These are phyloP conservation scores for Sminthurides bifidus DNA, from an alignment of 1,140 invertebrate genomes.

Conservation along the genomic window DNA sequence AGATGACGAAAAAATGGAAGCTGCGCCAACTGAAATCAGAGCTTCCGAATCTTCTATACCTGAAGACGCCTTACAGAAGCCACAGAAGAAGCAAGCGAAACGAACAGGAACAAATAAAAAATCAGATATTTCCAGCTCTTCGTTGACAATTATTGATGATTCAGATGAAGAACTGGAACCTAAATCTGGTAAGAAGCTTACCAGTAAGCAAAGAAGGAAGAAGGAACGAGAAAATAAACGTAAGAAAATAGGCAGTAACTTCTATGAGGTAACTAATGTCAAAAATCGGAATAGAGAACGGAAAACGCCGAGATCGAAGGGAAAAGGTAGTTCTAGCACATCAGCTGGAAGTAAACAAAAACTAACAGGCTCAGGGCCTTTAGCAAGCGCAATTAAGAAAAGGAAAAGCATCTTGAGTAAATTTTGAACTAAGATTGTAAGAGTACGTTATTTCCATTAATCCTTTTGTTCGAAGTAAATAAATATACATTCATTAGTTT, in stretches of 20 bases:
- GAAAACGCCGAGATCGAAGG: slow-evolving; percentile 16
- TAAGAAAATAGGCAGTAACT: slow-evolving; percentile 83
- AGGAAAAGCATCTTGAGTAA: too few relatives aligned
- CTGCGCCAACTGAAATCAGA: neutral
- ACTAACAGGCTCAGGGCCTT: too few relatives aligned
- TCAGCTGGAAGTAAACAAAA: neutral
- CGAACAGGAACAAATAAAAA: slow-evolving; percentile 16
- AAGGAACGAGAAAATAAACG: slow-evolving; percentile 58
- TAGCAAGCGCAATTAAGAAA: too few relatives aligned
- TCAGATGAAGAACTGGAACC: slow-evolving; percentile 38
- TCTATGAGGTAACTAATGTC: slow-evolving; percentile 84
- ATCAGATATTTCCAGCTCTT: neutral
- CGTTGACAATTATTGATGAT: neutral
- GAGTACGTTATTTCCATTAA: too few relatives aligned
- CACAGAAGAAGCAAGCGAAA: neutral
- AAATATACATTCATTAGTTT: too few relatives aligned
- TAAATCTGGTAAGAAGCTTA: slow-evolving; percentile 39
- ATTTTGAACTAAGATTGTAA: too few relatives aligned
- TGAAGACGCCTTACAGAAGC: neutral
- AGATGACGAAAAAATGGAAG: slow-evolving; percentile 2
- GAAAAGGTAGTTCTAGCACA: neutral
- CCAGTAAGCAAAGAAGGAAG: slow-evolving; percentile 63
- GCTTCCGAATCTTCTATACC: neutral
- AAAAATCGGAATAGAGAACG: slow-evolving; percentile 64
- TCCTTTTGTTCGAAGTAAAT: too few relatives aligned